Conservation (phyloP, 2,888 invertebrate species). For the Coremacera marginata region DNA sequence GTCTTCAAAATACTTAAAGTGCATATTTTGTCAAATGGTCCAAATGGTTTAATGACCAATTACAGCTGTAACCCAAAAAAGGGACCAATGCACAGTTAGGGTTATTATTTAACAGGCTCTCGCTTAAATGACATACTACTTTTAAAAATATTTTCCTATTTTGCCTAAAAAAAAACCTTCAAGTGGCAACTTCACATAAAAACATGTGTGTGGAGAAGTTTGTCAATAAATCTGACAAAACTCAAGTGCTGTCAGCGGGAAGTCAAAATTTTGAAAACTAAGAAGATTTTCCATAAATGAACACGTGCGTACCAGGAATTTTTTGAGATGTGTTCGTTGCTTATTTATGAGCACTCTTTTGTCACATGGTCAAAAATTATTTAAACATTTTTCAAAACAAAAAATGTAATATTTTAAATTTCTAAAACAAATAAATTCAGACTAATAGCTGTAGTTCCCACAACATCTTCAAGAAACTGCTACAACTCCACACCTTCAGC, state of each 20-base stretch:
- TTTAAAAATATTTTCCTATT: neutral
- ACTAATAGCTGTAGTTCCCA: too few relatives aligned
- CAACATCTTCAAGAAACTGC: neutral
- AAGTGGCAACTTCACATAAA: neutral
- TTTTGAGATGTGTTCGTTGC: neutral
- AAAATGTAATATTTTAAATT: too few relatives aligned
- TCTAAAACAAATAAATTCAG: too few relatives aligned
- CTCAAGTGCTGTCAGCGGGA: neutral
- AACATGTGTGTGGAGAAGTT: neutral
- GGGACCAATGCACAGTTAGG: neutral
- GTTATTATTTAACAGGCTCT: conserved; percentile 1
- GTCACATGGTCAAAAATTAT: too few relatives aligned
- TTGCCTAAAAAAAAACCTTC: neutral
- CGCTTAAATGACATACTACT: neutral
- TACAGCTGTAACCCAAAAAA: neutral
- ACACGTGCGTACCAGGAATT: conserved; percentile 31
- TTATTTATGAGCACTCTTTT: too few relatives aligned
- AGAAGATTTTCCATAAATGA: neutral
- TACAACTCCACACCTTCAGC: neutral
- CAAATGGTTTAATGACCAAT: neutral
- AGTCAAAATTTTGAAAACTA: neutral
- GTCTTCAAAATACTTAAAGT: neutral
- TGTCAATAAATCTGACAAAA: neutral
- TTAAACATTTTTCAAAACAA: too few relatives aligned
- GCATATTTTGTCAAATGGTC: neutral